Base-by-base conservation (phyloP, 64 coral and sea anemone species). In the Porites australiensis region DNA sequence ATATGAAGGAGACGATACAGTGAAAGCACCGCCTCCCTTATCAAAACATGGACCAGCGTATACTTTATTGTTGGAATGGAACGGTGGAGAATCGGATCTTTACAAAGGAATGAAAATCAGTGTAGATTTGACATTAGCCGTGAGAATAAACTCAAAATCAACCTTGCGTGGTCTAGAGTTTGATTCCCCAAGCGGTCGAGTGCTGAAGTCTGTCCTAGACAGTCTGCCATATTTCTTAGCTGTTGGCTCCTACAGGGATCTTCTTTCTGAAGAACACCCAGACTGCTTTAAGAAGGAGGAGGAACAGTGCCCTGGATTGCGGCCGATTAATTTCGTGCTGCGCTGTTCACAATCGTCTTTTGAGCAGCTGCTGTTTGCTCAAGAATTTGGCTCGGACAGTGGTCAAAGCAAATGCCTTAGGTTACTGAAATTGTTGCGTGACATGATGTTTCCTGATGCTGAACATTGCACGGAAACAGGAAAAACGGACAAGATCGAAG, bases 381-480 rank as follows among this genome's bases (percentile, higher is more conserved):
- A 67, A 8, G 43, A 64, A 63, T 77, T 82, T 58, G 88, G 88
- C 49, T 13, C 62, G 15, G 47, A 82, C 68, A 71, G 77, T 19
- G 88, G 88, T 0, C 88, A 78, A 77, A 55, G 58, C 50, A 80
- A 57, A 52, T 79, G 75, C 1, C 64, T 90, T 1, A 90, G 88
- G 54, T 46, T 90, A 58, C 79, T 90, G 16, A 90, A 90, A 53
- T 46, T 90, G 20, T 58, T 90, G 77, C 88, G 88, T 81, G 88
- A 81, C 50, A 72, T 90, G 4, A 3, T 72, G 14, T 70, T 90
- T 82, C 88, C 64, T 64, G 75, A n/a, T n/a, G n/a, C n/a, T n/a
- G n/a, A n/a, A n/a, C n/a, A n/a, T n/a, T n/a, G n/a, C n/a, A 19
- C 44, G 86, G 60, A 64, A 57, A 8, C 0, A 57, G 11, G 53